phyloP scores from a whole-genome alignment of 1,140 invertebrate genomes.

The Matsumurasca onukii region DNA sequence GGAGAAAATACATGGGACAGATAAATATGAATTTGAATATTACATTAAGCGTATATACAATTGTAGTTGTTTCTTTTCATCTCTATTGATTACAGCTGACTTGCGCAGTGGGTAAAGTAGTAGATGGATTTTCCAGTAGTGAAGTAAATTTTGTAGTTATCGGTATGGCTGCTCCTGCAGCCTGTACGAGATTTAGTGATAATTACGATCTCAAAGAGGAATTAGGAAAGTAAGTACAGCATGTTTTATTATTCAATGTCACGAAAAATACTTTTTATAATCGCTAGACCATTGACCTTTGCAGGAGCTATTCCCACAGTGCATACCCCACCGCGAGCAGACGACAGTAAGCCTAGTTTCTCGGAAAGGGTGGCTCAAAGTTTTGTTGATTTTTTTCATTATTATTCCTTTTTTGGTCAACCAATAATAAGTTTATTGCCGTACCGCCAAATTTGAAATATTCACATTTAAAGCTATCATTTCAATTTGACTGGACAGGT shows the following conservation, averaged over 20 bases:
- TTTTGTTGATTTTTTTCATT: neutral
- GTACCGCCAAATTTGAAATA: neutral
- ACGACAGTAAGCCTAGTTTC: slow-evolving; percentile 29
- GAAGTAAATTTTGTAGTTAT: slow-evolving; percentile 42
- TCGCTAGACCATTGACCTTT: slow-evolving; percentile 26
- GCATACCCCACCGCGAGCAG: slow-evolving; percentile 30
- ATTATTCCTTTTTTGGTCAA: neutral
- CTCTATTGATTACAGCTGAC: slow-evolving; percentile 32
- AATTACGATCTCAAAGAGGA: slow-evolving; percentile 99
- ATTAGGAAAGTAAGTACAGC: slow-evolving; percentile 94
- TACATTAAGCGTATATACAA: too few relatives aligned
- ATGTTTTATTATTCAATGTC: neutral
- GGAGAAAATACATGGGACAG: too few relatives aligned
- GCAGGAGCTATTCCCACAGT: slow-evolving; percentile 1
- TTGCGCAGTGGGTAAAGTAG: slow-evolving; percentile 30
- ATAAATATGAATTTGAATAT: too few relatives aligned
- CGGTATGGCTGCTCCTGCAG: slow-evolving; percentile 64
- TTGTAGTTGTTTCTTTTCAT: slow-evolving; percentile 9
- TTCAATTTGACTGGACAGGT: too few relatives aligned
- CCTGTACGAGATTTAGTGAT: slow-evolving; percentile 93
- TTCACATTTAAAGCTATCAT: too few relatives aligned
- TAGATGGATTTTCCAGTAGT: slow-evolving; percentile 40
- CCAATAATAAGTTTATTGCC: neutral
- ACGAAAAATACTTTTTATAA: neutral
- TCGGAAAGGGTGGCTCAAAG: neutral